Percentiles rank a stretch among this genome's conserved stretches.
These are phyloP conservation scores for Microcebus griseorufus DNA, from an alignment of 2,113 vertebrate genomes.

Conservation along the genomic window DNA sequence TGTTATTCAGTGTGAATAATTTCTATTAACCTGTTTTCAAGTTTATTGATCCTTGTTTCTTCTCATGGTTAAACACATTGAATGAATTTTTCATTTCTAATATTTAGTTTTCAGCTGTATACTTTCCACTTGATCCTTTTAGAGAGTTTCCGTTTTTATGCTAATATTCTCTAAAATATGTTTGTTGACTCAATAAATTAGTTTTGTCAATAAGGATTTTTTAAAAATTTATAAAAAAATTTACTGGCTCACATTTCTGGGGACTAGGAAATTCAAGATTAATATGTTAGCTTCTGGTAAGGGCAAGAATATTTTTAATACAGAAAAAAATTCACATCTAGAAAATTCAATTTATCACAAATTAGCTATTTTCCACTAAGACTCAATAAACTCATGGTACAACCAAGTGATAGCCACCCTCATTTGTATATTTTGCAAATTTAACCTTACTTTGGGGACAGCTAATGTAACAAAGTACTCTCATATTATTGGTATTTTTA, in stretches of 20 bases:
- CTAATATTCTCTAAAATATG: neutral
- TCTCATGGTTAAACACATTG: neutral
- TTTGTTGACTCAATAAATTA: neutral
- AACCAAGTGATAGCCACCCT: neutral
- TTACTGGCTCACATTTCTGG: no score
- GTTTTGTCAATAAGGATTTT: neutral
- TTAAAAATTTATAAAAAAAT: neutral
- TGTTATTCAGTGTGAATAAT: neutral
- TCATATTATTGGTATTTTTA: neutral
- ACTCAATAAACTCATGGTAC: neutral
- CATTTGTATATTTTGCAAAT: neutral
- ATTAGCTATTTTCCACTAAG: neutral
- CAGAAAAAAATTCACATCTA: neutral
- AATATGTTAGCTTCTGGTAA: no score
- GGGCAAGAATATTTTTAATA: neutral
- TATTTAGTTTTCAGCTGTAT: neutral
- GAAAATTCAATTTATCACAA: neutral
- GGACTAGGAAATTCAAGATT: no score
- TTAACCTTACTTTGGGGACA: neutral
- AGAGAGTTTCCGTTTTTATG: neutral
- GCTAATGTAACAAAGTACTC: neutral
- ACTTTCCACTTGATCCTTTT: neutral
- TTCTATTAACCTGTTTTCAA: neutral
- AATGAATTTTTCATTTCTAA: slow-evolving; percentile 3
- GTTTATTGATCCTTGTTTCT: neutral